Evolutionary conservation across 2,113 vertebrate species (phyloP), one percentile per base, ranked within the genome.

Genomic region (Corynorhinus townsendii): DNA sequence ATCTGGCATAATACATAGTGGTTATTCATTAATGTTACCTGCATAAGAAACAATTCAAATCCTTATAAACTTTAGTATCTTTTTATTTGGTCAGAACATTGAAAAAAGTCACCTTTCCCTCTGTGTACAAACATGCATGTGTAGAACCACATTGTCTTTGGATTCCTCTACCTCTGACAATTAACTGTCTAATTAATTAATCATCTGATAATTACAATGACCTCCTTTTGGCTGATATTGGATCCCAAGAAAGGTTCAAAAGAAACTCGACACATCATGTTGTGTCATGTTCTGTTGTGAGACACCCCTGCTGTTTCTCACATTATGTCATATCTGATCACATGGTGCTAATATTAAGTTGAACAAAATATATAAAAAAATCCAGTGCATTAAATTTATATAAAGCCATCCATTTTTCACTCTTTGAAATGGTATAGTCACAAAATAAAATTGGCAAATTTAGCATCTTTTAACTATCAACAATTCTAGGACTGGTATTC

Each of bases 131-230:
- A 91, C 52, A 89, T 94, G 89, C 43, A 85, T 95, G 72, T 86
- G 93, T 59, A 95, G 85, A 76, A 87, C 92, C 94, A 96, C 75
- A 93, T 83, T 97, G 97, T 96, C 97, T 97, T 97, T 95, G 95
- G 89, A 97, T 98, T 97, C 95, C 94, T 97, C 85, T 96, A 83
- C 88, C 95, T 91, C 86, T 96, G 97, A 98, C 97, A 98, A 98
- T 97, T 97, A 96, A 97, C 96, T 97, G 93, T 98, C 98, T 98
- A 98, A 98, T 98, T 98, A 98, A 98, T 98, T 98, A 98, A 98
- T 98, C 96, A 98, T 98, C 89, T 97, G 98, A 98, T 98, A 97
- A 98, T 98, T 98, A 97, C 98, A 98, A 98, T 98, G 98, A 98
- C 98, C 98, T 98, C 88, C 95, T 98, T 98, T 98, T 98, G 98